Base-by-base conservation (phyloP, 1,140 invertebrate species). In the Drosophila nannoptera region DNA sequence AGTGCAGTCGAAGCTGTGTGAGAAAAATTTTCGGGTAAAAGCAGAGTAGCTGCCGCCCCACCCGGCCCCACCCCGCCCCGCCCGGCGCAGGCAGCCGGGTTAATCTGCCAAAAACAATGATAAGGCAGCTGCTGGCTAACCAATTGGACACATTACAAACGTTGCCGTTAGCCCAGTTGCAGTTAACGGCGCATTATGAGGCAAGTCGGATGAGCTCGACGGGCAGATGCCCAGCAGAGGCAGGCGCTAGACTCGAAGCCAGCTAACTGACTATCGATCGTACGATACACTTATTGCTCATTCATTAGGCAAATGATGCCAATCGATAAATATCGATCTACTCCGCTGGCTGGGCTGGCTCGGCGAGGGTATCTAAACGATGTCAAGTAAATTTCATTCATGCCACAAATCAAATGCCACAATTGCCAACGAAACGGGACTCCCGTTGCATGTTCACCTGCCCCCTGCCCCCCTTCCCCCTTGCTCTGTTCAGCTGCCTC, bases 91-190 rank as follows among this genome's bases (percentile, higher is more conserved):
- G 11, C 40, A 42, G 32, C 38, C 46, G 46, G 40, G 55, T 65
- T 70, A 54, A 59, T 42, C 52, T 73, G 71, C 56, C 63, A 75
- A 58, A 38, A 60, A 56, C 48, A 66, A 55, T 67, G 69, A 71
- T 71, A 71, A 71, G 55, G 16, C 53, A 54, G 52, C 45, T 50
- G 52, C 45, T 50, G 54, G 16, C 35, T 45, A 63, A 63, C 55
- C 63, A 67, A 69, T 70, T 64, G 73, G 73, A 80, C 78, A 81
- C 55, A 70, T 76, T 84, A 84, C 80, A 84, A 83, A 64, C 56
- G 73, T 78, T 76, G 80, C 80, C 73, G 81, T 78, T 84, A 69
- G 42, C 45, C 33, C 31, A 36, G 52, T 58, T 65, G 60, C 52
- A 49, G 29, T 62, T 76, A 76, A 76, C 74, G 74, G 74, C 61